These are phyloP conservation scores for Cherax quadricarinatus DNA, from an alignment of 1,140 invertebrate genomes.

Conservation along the genomic window DNA sequence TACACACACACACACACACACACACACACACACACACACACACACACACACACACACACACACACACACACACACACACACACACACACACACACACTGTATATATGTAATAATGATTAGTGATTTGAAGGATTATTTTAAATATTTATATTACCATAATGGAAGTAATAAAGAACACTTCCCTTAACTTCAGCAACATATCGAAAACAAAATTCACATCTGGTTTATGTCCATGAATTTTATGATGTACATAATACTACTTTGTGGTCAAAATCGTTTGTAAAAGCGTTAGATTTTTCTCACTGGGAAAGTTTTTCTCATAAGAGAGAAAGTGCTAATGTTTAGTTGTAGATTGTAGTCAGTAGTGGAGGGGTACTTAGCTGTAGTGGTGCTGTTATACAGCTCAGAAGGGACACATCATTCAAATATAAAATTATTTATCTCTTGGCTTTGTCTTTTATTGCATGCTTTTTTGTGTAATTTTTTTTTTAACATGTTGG, in stretches of 20 bases:
- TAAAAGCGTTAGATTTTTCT: background rate
- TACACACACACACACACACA: too few species aligned
- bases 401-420: background rate
- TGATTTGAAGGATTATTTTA: background rate
- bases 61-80: too few species aligned
- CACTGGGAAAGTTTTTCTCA: background rate
- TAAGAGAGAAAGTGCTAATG: background rate
- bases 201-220: too few species aligned
- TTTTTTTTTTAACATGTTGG: background rate
- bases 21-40: too few species aligned
- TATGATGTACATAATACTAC: too few species aligned
- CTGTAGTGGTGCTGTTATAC: background rate
- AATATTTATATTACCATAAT: background rate
- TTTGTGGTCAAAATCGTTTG: too few species aligned
- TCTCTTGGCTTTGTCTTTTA: background rate
- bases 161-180: background rate
- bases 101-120: background rate
- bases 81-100: background rate
- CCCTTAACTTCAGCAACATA: too few species aligned
- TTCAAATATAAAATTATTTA: background rate
- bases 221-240: too few species aligned
- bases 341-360: background rate
- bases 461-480: background rate
- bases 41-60: too few species aligned
- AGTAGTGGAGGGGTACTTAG: background rate